Evolutionary conservation across 2,888 invertebrate genomes (phyloP), one percentile per base, ranked within the genome.

Genomic region (Cordilura impudica): DNA sequence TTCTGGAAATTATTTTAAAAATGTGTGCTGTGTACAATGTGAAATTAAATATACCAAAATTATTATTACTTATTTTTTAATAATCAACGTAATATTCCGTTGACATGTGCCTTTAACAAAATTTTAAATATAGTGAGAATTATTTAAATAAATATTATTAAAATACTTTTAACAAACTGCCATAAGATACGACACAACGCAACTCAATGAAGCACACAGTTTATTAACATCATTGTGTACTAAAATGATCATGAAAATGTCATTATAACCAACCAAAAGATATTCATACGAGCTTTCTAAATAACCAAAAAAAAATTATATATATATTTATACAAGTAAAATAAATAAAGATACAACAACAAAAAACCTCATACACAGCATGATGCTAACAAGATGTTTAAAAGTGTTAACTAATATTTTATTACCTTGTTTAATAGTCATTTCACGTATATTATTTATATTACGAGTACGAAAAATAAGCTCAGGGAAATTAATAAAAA

Each of bases 381-480:
- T 29, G 70, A 69, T 85, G 87, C 87, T 87, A 87, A 87, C 85
- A 84, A 87, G 86, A 85, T 83, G 83, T 84, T 75, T 86, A 84
- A 84, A 85, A 58, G 85, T 85, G 88, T 83, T 87, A 88, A 87
- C 85, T 87, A 87, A 87, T 84, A 85, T 85, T 87, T 86, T 85
- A 86, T 87, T 88, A 83, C 85, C 85, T 84, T 81, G 83, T 84
- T 85, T 84, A 82, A 85, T 63, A 61, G 49, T 47, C 49, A 49
- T 63, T 85, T 79, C 54, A 65, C 47, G 53, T 73, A 39, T 39
- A 39, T 39, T 39, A 39, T 39, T n/a, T 39, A 39, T 2, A 35
- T 1, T 35, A n/a, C n/a, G n/a, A n/a, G n/a, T n/a, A n/a, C n/a
- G n/a, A n/a, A n/a, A n/a, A n/a, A 31, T 31, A 31, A 31, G 8